phyloP scores from a whole-genome alignment of 2,888 invertebrate species.

The Drosophila borealis region DNA sequence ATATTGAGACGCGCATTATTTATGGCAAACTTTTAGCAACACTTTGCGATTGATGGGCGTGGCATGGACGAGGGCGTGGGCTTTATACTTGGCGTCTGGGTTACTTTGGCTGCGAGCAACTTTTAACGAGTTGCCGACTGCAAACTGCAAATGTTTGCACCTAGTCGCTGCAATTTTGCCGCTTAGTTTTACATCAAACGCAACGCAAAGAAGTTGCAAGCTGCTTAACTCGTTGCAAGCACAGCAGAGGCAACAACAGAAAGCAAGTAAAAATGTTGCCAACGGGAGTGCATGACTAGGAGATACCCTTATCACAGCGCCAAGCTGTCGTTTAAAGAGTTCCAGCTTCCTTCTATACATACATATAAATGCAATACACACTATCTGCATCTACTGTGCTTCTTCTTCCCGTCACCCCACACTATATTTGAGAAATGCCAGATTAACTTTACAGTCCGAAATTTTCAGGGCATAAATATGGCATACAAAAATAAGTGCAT shows the following conservation, averaged over 20 bases:
- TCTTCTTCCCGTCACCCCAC: too few species aligned
- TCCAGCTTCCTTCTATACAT: too few species aligned
- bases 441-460: too few species aligned
- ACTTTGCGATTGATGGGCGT: conserved; percentile 63
- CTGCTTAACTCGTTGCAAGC: conserved; percentile 50
- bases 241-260: not conserved
- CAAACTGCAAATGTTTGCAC: conserved; percentile 56
- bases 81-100: conserved; percentile 13
- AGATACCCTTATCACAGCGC: too few species aligned
- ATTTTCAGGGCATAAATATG: too few species aligned
- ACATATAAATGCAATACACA: too few species aligned
- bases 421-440: too few species aligned
- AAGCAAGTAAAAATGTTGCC: too few species aligned
- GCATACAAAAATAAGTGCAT: too few species aligned
- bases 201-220: conserved; percentile 43
- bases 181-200: conserved; percentile 55
- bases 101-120: conserved; percentile 48
- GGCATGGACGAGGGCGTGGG: conserved; percentile 1
- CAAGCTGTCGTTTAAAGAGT: too few species aligned
- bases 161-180: conserved; percentile 58
- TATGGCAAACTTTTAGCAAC: conserved; percentile 73
- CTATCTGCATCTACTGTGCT: too few species aligned
- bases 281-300: too few species aligned
- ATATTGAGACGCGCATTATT: conserved; percentile 75
- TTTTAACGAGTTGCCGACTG: conserved; percentile 68